A percentile compares a stretch with the other conserved stretches of the same genome.
Conservation (phyloP, 2,113 vertebrate species). For the Trochalopteron elliotii region DNA sequence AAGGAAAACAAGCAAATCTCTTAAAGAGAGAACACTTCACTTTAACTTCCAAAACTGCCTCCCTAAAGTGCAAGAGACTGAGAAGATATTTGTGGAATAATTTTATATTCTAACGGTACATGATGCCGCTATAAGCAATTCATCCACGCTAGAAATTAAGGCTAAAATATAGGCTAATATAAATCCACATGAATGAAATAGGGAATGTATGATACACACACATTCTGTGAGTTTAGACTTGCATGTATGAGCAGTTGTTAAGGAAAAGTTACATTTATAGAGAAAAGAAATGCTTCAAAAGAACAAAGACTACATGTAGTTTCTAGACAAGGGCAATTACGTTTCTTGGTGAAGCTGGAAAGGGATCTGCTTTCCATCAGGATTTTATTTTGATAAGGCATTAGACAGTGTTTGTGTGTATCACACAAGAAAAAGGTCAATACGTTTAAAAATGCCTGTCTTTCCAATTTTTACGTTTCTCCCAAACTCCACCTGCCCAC, state of each 20-base stretch:
- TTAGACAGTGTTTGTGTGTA: not conserved
- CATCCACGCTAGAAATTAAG: not conserved
- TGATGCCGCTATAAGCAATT: not conserved
- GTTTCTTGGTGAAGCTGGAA: slow-evolving; percentile 9
- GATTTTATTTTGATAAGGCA: not conserved
- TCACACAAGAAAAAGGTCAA: not conserved
- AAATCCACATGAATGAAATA: not conserved
- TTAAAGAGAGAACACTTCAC: not conserved
- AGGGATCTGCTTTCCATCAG: slow-evolving; percentile 26
- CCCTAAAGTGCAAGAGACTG: not conserved
- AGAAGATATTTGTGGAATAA: not conserved
- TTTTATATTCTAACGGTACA: not conserved
- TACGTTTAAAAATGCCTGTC: not conserved
- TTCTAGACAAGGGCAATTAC: not conserved
- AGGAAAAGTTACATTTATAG: not conserved
- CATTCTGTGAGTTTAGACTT: not conserved
- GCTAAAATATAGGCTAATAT: not conserved
- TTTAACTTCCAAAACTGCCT: not conserved
- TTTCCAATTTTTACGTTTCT: not conserved
- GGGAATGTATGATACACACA: not conserved
- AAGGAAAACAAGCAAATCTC: not conserved
- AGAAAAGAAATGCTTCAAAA: not conserved
- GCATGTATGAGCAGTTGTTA: not conserved
- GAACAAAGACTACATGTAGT: not conserved
- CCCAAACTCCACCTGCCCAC: not conserved